These are phyloP conservation scores for Camelus bactrianus DNA, from an alignment of 2,113 vertebrate species.

Conservation along the genomic window DNA sequence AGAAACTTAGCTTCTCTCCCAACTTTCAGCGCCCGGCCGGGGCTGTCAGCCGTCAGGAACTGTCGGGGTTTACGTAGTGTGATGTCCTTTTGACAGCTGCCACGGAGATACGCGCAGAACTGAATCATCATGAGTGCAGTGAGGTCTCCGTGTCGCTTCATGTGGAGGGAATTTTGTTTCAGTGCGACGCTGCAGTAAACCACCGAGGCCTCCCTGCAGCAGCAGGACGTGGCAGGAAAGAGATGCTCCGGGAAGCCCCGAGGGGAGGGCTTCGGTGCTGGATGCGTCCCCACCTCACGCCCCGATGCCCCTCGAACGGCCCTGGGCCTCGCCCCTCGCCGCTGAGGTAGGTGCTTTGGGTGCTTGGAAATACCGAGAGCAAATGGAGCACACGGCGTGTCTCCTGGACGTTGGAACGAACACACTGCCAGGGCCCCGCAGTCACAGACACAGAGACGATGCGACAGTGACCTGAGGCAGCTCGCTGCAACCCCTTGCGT, in stretches of 20 bases:
- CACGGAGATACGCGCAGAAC: background rate
- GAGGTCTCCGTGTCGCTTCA: background rate
- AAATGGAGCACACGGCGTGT: accelerated
- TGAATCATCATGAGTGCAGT: background rate
- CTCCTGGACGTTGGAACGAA: background rate
- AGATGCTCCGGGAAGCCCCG: background rate
- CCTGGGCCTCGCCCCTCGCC: background rate
- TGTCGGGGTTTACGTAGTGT: background rate
- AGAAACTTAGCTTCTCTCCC: background rate
- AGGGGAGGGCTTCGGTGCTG: background rate
- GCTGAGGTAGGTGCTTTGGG: background rate
- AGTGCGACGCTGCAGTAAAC: accelerated
- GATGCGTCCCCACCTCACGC: accelerated
- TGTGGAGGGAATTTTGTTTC: background rate
- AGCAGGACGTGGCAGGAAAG: background rate
- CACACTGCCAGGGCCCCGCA: accelerated
- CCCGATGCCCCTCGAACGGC: accelerated
- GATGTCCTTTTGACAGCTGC: background rate
- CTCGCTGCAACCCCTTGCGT: accelerated
- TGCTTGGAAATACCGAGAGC: background rate
- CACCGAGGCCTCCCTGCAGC: accelerated
- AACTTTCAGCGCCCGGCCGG: background rate
- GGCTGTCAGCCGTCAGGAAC: background rate
- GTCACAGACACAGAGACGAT: background rate
- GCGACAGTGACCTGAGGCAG: too few species aligned